These are phyloP conservation scores for Platyura marginata DNA, from an alignment of 1,140 invertebrate species.

Conservation along the genomic window DNA sequence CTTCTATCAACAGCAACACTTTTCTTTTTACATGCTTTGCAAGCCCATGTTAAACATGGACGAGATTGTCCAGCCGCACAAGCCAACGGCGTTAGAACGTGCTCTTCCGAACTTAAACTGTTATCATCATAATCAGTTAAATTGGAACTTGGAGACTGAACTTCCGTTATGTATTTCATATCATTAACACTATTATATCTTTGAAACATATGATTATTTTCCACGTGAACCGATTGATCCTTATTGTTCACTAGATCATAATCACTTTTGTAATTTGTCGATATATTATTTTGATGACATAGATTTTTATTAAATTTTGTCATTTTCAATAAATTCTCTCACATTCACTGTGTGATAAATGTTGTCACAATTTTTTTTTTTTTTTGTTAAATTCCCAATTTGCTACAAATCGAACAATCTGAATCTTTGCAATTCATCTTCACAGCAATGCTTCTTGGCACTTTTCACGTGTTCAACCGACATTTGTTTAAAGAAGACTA, in stretches of 20 bases:
- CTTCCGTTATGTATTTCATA: not conserved
- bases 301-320: not conserved
- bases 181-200: not conserved
- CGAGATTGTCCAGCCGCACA: conserved; percentile 33
- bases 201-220: not conserved
- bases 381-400: too few species aligned
- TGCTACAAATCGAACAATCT: too few species aligned
- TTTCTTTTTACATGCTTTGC: conserved; percentile 90
- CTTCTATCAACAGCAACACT: conserved; percentile 83
- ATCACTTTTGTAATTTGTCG: not conserved
- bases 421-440: too few species aligned
- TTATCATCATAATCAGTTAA: conserved; percentile 23
- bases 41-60: conserved; percentile 83
- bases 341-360: too few species aligned
- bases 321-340: too few species aligned
- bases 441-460: too few species aligned
- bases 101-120: conserved; percentile 24
- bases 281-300: not conserved
- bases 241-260: too few species aligned
- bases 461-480: not conserved
- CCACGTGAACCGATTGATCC: too few species aligned
- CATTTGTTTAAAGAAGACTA: not conserved
- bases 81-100: conserved; percentile 30
- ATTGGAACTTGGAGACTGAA: not conserved
- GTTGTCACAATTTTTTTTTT: too few species aligned